Evolutionary conservation across 2,113 vertebrate species (phyloP).

Genomic region (Nothocercus nigrocapillus): DNA sequence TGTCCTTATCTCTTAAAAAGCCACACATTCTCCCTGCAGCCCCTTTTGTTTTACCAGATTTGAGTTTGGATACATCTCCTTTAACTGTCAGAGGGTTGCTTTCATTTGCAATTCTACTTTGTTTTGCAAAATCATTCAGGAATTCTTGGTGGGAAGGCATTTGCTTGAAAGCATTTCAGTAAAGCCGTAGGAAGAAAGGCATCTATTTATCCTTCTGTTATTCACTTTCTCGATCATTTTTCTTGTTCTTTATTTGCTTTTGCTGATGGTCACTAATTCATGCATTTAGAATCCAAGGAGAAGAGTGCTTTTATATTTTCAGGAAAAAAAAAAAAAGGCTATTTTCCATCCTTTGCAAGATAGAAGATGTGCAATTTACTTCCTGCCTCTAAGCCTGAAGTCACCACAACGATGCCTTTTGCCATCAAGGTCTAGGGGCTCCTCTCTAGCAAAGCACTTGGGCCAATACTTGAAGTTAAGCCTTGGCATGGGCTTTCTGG

Average conservation of each 20-base stretch:
- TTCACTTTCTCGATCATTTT: background rate
- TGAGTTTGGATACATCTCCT: background rate
- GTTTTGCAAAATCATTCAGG: conserved; percentile 32
- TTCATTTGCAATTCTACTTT: conserved; percentile 48
- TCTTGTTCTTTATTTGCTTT: background rate
- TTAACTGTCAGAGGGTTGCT: background rate
- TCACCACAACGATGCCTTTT: conserved; percentile 30
- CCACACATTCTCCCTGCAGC: background rate
- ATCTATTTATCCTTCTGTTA: background rate
- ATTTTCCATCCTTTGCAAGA: conserved; percentile 6
- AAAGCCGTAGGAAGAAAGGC: background rate
- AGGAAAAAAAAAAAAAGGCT: background rate
- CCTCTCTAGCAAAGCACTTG: conserved; percentile 23
- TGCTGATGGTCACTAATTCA: background rate
- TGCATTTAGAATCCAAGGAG: background rate
- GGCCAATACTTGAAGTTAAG: conserved; percentile 8
- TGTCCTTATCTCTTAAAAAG: background rate
- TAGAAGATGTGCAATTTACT: background rate
- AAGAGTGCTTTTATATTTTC: background rate
- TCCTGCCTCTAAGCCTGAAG: conserved; percentile 3
- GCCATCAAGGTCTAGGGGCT: conserved; percentile 2
- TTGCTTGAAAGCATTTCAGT: conserved; percentile 23
- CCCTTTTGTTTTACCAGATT: conserved; percentile 19
- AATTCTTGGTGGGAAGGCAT: conserved; percentile 15
- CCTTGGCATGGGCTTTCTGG: background rate